Conservation (phyloP, 2,797 vertebrate species). For the Austrolebias charrua region DNA sequence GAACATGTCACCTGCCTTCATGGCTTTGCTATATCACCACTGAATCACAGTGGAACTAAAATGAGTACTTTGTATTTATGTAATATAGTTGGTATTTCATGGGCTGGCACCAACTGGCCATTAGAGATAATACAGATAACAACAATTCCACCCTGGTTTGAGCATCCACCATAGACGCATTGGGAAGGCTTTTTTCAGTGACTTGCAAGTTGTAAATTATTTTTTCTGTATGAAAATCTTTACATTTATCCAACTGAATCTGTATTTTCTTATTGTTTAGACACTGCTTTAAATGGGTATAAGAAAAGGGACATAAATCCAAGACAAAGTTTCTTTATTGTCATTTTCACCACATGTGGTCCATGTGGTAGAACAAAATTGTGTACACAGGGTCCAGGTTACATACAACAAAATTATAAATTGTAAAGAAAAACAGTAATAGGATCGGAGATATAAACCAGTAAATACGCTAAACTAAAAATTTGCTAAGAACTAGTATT, state of each 20-base stretch:
- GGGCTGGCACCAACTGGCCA: not conserved
- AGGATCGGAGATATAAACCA: no score
- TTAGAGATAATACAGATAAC: not conserved
- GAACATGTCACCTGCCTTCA: not conserved
- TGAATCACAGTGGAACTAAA: not conserved
- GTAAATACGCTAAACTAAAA: no score
- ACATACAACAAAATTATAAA: no score
- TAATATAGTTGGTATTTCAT: not conserved
- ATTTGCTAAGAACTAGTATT: no score
- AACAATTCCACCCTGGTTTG: not conserved
- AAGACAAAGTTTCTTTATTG: no score
- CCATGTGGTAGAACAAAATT: no score
- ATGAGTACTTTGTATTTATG: not conserved
- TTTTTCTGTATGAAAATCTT: not conserved
- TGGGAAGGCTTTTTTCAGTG: not conserved
- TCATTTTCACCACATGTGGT: no score
- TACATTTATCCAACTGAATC: not conserved
- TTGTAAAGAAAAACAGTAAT: no score
- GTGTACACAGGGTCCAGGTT: no score
- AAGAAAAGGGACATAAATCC: no score
- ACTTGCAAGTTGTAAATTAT: slow-evolving; percentile 1
- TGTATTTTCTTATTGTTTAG: not conserved
- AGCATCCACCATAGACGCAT: not conserved
- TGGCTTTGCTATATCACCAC: not conserved
- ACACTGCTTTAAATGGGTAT: no score